These are phyloP conservation scores for Hydrozoanthus tunicans DNA, from an alignment of 64 coral and sea anemone species.

Conservation along the genomic window DNA sequence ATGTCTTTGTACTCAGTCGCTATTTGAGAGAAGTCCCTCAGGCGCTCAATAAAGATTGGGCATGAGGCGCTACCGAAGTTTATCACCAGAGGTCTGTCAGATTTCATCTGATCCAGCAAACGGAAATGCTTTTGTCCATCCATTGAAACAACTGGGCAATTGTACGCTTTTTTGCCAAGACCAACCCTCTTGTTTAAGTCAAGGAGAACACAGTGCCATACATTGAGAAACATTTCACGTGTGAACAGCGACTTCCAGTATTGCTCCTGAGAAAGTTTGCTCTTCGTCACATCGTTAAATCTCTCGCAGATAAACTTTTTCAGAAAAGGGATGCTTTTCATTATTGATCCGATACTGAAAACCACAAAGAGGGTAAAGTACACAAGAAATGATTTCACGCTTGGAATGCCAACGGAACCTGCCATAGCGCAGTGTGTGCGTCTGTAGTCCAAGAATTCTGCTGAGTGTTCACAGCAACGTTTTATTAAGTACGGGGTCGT, in stretches of 20 bases:
- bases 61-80: constrained; percentile 91
- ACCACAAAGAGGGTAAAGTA: not conserved
- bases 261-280: constrained; percentile 55
- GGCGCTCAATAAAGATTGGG: constrained; percentile 77
- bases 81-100: constrained; percentile 66
- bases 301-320: constrained; percentile 34
- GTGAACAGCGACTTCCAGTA: constrained; percentile 90
- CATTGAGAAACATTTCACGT: constrained; percentile 75
- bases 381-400: not conserved
- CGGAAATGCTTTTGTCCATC: constrained; percentile 69
- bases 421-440: not conserved
- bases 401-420: not conserved
- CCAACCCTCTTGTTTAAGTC: constrained; percentile 77
- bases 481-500: constrained; percentile 11
- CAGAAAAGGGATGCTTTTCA: constrained; percentile 43
- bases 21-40: constrained; percentile 53
- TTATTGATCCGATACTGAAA: constrained; percentile 17
- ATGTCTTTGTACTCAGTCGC: constrained; percentile 53
- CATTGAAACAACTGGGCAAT: constrained; percentile 71
- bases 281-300: constrained; percentile 49
- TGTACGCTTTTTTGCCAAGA: constrained; percentile 66
- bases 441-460: not conserved
- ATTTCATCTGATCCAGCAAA: constrained; percentile 65
- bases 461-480: constrained; percentile 1
- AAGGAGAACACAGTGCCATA: constrained; percentile 62